Conservation (phyloP, 2,797 vertebrate species). For the Florisuga fusca region DNA sequence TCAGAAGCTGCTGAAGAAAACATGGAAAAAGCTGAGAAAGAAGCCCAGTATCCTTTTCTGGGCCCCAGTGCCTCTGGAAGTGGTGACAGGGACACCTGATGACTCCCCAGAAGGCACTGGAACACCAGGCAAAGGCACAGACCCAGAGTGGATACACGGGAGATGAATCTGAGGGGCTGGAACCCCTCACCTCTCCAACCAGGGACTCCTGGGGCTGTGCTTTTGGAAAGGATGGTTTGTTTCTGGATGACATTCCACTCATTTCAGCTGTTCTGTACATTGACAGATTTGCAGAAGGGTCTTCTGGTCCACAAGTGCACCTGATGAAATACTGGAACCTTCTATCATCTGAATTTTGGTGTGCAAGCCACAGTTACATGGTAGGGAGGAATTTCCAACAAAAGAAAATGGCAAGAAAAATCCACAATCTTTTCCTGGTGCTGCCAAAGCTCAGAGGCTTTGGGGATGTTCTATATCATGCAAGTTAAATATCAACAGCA, state of each 20-base stretch:
- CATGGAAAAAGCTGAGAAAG: accelerated
- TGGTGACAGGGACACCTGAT: too few relatives aligned
- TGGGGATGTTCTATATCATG: background rate
- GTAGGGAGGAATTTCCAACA: background rate
- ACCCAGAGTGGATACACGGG: accelerated
- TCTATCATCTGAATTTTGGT: background rate
- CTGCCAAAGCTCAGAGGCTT: background rate
- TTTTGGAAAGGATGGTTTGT: accelerated
- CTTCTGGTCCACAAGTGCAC: background rate
- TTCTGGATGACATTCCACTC: background rate
- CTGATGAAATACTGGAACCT: background rate
- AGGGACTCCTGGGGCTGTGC: background rate
- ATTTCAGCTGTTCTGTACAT: background rate
- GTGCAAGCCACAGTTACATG: accelerated
- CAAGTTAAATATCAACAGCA: background rate
- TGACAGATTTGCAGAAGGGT: background rate
- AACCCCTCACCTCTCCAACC: background rate
- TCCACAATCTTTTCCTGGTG: background rate
- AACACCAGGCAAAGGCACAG: background rate
- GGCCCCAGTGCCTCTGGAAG: accelerated
- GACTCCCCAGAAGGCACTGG: too few relatives aligned
- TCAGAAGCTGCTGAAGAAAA: background rate
- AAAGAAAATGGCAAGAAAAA: background rate
- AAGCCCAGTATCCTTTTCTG: background rate
- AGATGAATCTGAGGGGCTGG: accelerated